These are phyloP conservation scores for Dasyornis broadbenti DNA, from an alignment of 2,113 vertebrate species.

Conservation along the genomic window DNA sequence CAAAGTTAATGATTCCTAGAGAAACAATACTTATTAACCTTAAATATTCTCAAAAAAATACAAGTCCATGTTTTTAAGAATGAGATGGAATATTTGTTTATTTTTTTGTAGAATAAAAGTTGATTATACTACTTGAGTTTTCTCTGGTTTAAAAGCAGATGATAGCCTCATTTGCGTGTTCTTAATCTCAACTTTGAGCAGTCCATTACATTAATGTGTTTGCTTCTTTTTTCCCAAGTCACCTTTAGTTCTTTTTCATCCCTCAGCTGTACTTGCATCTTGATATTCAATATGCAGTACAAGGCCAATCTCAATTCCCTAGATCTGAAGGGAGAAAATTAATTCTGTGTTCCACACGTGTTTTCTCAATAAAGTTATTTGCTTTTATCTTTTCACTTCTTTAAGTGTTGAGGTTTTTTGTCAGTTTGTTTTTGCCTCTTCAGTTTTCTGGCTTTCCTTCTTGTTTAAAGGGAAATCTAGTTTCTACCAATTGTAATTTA, in stretches of 20 bases:
- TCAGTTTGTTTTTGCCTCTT: neutral
- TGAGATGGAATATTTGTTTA: neutral
- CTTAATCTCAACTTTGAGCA: neutral
- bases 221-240: neutral
- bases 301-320: neutral
- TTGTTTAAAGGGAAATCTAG: neutral
- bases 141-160: neutral
- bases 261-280: neutral
- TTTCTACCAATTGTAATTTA: neutral
- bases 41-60: neutral
- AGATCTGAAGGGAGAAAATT: neutral
- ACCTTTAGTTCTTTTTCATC: neutral
- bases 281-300: neutral
- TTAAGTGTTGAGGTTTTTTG: neutral
- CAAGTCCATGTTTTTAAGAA: neutral
- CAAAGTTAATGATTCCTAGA: neutral
- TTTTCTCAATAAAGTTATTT: neutral
- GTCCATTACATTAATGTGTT: neutral
- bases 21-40: neutral
- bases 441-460: neutral
- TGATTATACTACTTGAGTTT: neutral
- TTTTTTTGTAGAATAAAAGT: neutral
- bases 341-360: rapidly evolving
- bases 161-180: neutral
- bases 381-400: neutral